Base-by-base conservation (phyloP, 2,888 invertebrate species). In the Chrysolina haemoptera region DNA sequence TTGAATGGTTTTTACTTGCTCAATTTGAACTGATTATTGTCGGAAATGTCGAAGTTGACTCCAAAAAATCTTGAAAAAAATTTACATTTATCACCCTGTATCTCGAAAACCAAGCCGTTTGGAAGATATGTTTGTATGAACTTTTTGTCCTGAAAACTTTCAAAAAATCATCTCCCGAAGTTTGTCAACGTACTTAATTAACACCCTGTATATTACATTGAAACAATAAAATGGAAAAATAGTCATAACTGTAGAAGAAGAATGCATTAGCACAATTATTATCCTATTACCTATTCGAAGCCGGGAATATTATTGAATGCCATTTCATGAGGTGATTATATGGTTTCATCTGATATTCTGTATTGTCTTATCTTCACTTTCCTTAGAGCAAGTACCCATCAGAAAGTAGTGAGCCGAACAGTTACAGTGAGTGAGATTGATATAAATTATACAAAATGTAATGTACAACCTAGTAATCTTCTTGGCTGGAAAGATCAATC, bases 301-400 rank as follows among this genome's bases (percentile, higher is more conserved):
- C 48, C 16, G 48, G 14, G 48, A 48, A 48, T 14, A 46, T n/a
- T 46, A 22, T 41, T 65, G 64, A 46, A 65, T 65, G 48, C 43
- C 64, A 46, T 65, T 65, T 65, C 48, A 22, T 65, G 22, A 16
- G 20, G 41, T n/a, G 16, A 65, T 65, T 46, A 65, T 65, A 10
- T 48, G 16, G 48, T 46, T 11, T 65, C 48, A 9, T 65, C 63
- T 66, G 48, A 48, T 48, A 48, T 53, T 67, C 46, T 41, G 41
- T 68, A 74, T 70, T 74, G 70, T 74, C 70, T 68, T 70, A 50
- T 67, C 65, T 62, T 69, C 65, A 66, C 66, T 70, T 73, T 73
- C 62, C 69, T 66, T 40, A 40, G 43, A 70, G 66, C 64, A 65
- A 73, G 62, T 73, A 69, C 65, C 59, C 63, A 70, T 67, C 67